Evolutionary conservation across 2,888 invertebrate genomes (phyloP).

Genomic region (Aradus depressus): DNA sequence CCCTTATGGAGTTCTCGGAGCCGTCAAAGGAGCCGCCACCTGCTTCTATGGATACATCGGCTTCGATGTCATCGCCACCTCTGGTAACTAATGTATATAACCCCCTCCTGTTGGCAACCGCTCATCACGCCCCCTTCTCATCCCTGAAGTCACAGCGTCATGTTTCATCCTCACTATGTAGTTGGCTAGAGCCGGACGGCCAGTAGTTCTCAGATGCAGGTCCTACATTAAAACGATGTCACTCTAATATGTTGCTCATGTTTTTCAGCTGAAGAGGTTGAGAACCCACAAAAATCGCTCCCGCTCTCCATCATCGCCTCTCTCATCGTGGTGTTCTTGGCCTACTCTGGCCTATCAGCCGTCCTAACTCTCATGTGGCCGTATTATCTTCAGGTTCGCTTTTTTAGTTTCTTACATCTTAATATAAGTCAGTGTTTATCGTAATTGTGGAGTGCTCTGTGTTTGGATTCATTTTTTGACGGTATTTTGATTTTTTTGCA

Average conservation of each 20-base stretch:
- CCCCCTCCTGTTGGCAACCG: too few relatives aligned
- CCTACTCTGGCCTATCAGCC: conserved; percentile 82
- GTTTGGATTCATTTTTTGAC: too few relatives aligned
- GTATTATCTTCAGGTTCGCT: conserved; percentile 56
- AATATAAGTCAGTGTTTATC: not conserved
- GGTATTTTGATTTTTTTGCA: too few relatives aligned
- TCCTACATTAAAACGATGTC: too few relatives aligned
- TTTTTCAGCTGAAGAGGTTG: conserved; percentile 70
- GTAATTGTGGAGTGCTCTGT: not conserved
- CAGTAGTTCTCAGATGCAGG: too few relatives aligned
- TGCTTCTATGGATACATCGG: conserved; percentile 50
- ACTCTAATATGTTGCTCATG: not conserved
- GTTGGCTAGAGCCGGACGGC: too few relatives aligned
- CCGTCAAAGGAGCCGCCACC: conserved; percentile 37
- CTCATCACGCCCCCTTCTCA: too few relatives aligned
- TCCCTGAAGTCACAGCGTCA: too few relatives aligned
- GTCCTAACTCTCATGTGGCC: conserved; percentile 80
- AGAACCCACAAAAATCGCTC: conserved; percentile 74
- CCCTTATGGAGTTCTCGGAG: conserved; percentile 39
- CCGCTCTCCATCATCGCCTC: conserved; percentile 81
- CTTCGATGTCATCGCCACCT: conserved; percentile 43
- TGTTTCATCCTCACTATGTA: too few relatives aligned
- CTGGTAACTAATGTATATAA: conserved; percentile 34
- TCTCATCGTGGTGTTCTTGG: conserved; percentile 69
- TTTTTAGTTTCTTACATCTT: not conserved